Evolutionary conservation across 2,113 vertebrate genomes (phyloP), one percentile per base, ranked within the genome.

Genomic region (Lepisosteus osseus): DNA sequence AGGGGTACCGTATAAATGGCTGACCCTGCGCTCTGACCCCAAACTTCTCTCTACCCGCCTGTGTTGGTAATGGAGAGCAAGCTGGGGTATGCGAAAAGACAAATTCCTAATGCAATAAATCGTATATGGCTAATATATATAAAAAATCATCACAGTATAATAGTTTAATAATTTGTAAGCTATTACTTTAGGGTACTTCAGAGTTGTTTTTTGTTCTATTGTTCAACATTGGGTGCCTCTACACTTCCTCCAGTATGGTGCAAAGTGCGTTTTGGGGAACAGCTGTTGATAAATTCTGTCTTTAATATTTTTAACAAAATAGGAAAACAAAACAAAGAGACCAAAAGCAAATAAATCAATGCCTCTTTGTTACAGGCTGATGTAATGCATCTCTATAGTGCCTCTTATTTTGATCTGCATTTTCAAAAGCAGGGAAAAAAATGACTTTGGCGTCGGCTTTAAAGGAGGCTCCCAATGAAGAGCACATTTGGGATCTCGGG

Each of bases 371-470:
- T 7, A 3, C 63, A 56, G 13, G 15, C 67, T 78, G 66, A 71
- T 67, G 78, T 72, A 68, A 72, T 80, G 66, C 42, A 55, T 72
- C 45, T 72, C 68, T 76, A 69, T 64, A 65, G 45, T 61, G 56
- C 67, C 71, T 78, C 71, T 12, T 67, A 70, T 71, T 77, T 75
- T 72, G 59, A 76, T 74, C 72, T 75, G 61, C 55, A 72, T 76
- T 77, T 78, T 81, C 71, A 77, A 83, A 84, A 66, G 79, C 75
- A 71, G 65, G 69, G 51, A 43, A 55, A 6, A 54, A 64, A 6
- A 70, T 61, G 68, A 67, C 55, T 63, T 61, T 73, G 71, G 71
- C 75, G 13, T 54, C 47, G 43, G 63, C 71, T 77, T 66, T 66
- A 73, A 77, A 73, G 54, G 62, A 56, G 51, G 68, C 15, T 54